Evolutionary conservation across 2,888 invertebrate species (phyloP).

Genomic region (Pocota personata): DNA sequence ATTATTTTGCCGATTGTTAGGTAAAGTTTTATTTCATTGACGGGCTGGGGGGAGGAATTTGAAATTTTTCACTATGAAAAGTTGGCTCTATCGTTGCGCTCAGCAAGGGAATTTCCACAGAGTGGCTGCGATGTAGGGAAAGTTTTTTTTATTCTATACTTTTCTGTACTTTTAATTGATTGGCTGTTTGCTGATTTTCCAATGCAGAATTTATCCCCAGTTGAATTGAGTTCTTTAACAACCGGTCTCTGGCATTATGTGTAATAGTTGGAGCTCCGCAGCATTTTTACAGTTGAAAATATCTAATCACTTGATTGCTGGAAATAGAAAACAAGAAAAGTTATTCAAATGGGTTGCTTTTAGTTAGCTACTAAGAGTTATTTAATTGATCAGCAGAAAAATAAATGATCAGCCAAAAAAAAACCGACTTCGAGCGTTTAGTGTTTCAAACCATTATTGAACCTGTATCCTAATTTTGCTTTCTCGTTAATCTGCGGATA

Average conservation of each 20-base stretch:
- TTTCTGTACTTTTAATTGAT: constrained; percentile 51
- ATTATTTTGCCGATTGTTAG: constrained; percentile 56
- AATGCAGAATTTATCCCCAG: constrained; percentile 8
- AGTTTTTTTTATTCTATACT: constrained; percentile 1
- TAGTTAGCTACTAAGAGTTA: neutral
- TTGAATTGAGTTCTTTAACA: constrained; percentile 8
- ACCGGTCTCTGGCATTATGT: constrained; percentile 13
- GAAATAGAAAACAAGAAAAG: constrained; percentile 12
- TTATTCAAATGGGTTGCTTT: neutral
- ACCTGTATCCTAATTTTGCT: too few relatives aligned
- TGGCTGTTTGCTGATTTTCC: constrained; percentile 26
- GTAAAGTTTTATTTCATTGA: constrained; percentile 58
- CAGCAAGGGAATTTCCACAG: neutral
- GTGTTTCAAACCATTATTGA: too few relatives aligned
- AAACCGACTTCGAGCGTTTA: too few relatives aligned
- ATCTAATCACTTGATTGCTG: constrained; percentile 18
- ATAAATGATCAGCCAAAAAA: too few relatives aligned
- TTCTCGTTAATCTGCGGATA: too few relatives aligned
- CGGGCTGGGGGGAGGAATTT: neutral
- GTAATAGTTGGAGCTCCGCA: neutral
- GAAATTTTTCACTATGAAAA: constrained; percentile 17
- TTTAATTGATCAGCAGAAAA: neutral
- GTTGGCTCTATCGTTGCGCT: neutral
- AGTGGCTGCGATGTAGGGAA: neutral
- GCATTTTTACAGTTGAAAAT: constrained; percentile 36